Evolutionary conservation across 1,140 invertebrate genomes (phyloP), one percentile per base, ranked within the genome.

Genomic region (Anagrus nilaparvatae): DNA sequence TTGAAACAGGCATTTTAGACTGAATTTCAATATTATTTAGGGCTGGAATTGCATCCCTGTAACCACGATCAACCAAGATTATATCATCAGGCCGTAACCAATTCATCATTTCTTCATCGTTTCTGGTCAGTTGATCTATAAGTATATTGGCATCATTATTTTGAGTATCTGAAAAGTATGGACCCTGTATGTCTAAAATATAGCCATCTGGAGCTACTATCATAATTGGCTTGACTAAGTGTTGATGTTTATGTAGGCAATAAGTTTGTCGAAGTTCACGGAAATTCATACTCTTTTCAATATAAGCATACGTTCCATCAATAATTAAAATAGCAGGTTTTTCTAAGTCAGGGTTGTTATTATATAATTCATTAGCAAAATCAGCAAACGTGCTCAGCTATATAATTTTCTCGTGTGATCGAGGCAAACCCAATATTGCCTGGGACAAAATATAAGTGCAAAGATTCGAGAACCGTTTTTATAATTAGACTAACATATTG

Each of bases 91-190:
- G n/a, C n/a, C n/a, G n/a, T n/a, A n/a, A n/a, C n/a, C n/a, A n/a
- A n/a, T n/a, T n/a, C n/a, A n/a, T n/a, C n/a, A n/a, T n/a, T n/a
- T n/a, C n/a, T n/a, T n/a, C n/a, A n/a, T n/a, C n/a, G n/a, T n/a
- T n/a, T n/a, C n/a, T n/a, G n/a, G n/a, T n/a, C n/a, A n/a, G n/a
- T n/a, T n/a, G n/a, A n/a, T n/a, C n/a, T n/a, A n/a, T n/a, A n/a
- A n/a, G n/a, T n/a, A n/a, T n/a, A n/a, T n/a, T n/a, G n/a, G n/a
- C n/a, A n/a, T n/a, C n/a, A n/a, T n/a, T n/a, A n/a, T n/a, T n/a
- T n/a, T n/a, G n/a, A n/a, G 18, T 8, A 46, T 46, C 20, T n/a
- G 44, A 46, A 19, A 46, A 46, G 36, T 46, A 40, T 18, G 37
- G 32, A n/a, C 27, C 44, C 5, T 33, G 27, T 17, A 39, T 27